These are phyloP conservation scores for Lutraria lutraria DNA, from an alignment of 2,888 invertebrate genomes.

Conservation along the genomic window DNA sequence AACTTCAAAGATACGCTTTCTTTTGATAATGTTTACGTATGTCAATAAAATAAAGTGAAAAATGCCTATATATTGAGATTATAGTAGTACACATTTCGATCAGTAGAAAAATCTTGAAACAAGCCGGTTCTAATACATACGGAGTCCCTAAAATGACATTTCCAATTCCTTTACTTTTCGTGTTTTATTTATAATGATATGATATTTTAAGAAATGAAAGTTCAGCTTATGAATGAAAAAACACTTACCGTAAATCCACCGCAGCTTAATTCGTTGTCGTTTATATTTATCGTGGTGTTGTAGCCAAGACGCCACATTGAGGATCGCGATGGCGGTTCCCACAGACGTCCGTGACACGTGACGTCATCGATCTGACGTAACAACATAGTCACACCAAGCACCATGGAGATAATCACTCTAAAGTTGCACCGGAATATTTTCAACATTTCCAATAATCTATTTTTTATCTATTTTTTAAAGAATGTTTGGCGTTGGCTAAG, in stretches of 20 bases:
- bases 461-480: not conserved
- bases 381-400: not conserved
- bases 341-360: conserved; percentile 72
- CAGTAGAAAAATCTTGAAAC: no score
- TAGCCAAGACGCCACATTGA: conserved; percentile 74
- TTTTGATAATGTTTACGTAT: no score
- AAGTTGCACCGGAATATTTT: not conserved
- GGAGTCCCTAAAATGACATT: no score
- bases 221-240: no score
- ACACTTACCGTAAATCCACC: conserved; percentile 73
- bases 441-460: not conserved
- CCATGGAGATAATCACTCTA: not conserved
- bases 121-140: no score
- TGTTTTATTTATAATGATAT: no score
- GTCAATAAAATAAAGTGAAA: no score
- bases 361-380: conserved; percentile 8
- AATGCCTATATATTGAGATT: no score
- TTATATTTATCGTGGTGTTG: conserved; percentile 71
- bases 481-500: not conserved
- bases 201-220: no score
- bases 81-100: no score
- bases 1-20: no score
- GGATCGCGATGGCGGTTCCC: conserved; percentile 76
- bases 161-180: no score
- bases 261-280: conserved; percentile 76